Conservation (phyloP, 2,113 vertebrate genomes). For the Colistium nudipinnis region DNA sequence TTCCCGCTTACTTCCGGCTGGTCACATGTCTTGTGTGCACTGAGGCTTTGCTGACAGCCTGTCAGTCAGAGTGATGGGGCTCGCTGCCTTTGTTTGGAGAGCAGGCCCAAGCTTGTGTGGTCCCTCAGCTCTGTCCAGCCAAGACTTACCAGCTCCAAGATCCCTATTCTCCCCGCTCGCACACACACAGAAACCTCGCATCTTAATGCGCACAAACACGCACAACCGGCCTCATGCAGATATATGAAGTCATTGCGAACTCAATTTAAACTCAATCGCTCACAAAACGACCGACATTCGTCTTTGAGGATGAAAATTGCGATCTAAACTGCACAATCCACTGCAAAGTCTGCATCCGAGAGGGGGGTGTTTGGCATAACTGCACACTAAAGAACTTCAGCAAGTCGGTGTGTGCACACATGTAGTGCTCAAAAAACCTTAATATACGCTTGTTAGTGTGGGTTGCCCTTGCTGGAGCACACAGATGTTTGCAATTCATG, state of each 20-base stretch:
- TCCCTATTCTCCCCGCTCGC: conserved; percentile 47
- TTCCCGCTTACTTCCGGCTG: conserved; percentile 69
- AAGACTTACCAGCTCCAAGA: conserved; percentile 63
- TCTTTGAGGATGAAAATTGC: neutral
- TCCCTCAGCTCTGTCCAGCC: conserved; percentile 71
- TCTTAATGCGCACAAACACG: conserved; percentile 42
- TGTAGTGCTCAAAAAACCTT: conserved; percentile 5
- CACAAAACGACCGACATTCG: neutral
- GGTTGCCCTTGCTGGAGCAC: conserved; percentile 24
- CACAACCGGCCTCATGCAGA: conserved; percentile 12
- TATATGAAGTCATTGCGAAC: conserved; percentile 12
- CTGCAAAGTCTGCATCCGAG: conserved; percentile 1
- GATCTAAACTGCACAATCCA: neutral
- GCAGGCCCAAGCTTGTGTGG: conserved; percentile 82
- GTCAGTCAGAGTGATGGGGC: conserved; percentile 78
- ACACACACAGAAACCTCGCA: conserved; percentile 42
- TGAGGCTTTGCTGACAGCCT: conserved; percentile 76
- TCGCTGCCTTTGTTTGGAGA: conserved; percentile 79
- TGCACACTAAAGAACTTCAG: conserved; percentile 23
- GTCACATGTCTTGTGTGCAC: conserved; percentile 68
- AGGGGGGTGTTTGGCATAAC: neutral
- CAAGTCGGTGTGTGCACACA: conserved; percentile 4
- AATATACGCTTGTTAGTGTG: conserved; percentile 35
- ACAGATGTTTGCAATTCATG: conserved; percentile 75
- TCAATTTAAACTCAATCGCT: neutral